Percentiles rank a stretch among this genome's conserved stretches.
These are phyloP conservation scores for Elgaria multicarinata DNA, from an alignment of 2,113 vertebrate species.

Conservation along the genomic window DNA sequence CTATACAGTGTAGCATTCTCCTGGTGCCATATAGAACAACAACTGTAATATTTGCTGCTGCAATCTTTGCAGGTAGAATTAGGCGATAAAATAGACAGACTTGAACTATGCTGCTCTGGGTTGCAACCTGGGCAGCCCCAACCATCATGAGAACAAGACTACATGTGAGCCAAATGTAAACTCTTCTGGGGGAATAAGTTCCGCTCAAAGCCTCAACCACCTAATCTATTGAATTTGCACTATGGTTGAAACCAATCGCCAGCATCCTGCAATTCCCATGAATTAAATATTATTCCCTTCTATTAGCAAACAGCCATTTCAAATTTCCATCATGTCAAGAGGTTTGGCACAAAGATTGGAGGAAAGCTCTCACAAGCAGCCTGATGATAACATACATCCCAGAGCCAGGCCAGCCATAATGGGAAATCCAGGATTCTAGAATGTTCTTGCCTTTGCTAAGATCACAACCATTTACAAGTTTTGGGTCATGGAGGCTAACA, in stretches of 20 bases:
- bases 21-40: no score
- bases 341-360: background rate
- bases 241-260: background rate
- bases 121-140: no score
- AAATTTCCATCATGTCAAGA: constrained; percentile 5
- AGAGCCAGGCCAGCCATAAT: background rate
- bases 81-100: no score
- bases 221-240: background rate
- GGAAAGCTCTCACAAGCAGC: background rate
- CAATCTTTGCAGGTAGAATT: no score
- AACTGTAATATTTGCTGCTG: no score
- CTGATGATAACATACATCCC: background rate
- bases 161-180: background rate
- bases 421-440: background rate
- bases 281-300: background rate
- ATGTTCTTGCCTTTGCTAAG: background rate
- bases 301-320: background rate
- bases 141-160: background rate
- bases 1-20: no score
- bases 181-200: background rate
- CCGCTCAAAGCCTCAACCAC: background rate
- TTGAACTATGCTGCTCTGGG: no score
- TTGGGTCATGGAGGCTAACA: background rate
- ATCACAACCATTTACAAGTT: background rate
- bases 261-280: background rate